Percentiles rank a stretch among this genome's conserved stretches.
Conservation (phyloP, 1,140 invertebrate species). For the Sinella curviseta region DNA sequence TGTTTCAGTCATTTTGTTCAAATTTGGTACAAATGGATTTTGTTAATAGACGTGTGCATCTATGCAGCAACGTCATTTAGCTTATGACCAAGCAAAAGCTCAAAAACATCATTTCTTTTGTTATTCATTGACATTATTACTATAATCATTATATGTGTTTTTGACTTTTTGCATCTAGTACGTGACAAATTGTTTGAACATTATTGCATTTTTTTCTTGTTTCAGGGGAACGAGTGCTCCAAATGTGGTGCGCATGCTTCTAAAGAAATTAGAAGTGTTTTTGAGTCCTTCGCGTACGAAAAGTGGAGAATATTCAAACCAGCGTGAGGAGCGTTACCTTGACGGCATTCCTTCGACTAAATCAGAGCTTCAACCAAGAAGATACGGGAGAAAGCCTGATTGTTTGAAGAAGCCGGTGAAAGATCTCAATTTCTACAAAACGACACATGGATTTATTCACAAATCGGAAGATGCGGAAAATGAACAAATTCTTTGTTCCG, state of each 20-base stretch:
- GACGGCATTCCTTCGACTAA: not conserved
- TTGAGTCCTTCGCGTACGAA: not conserved
- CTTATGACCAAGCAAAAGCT: too few species aligned
- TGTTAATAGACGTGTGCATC: too few species aligned
- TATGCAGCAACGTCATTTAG: too few species aligned
- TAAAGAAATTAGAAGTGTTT: slow-evolving; percentile 9
- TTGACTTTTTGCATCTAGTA: too few species aligned
- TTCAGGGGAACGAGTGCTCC: not conserved
- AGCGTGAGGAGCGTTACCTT: not conserved
- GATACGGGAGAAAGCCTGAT: slow-evolving; percentile 1
- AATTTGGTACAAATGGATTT: too few species aligned
- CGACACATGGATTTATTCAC: not conserved
- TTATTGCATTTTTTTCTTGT: too few species aligned
- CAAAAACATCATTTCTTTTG: too few species aligned
- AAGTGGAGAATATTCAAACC: not conserved
- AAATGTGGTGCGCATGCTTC: slow-evolving; percentile 15
- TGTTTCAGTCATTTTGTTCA: too few species aligned
- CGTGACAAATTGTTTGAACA: too few species aligned
- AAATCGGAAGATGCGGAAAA: not conserved
- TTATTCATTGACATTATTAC: too few species aligned
- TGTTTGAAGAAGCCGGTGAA: not conserved
- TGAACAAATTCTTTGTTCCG: not conserved
- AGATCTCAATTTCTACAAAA: slow-evolving; percentile 23
- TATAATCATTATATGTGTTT: too few species aligned
- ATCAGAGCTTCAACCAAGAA: not conserved